Evolutionary conservation across 2,888 invertebrate species (phyloP).

Genomic region (Chesias legatella): DNA sequence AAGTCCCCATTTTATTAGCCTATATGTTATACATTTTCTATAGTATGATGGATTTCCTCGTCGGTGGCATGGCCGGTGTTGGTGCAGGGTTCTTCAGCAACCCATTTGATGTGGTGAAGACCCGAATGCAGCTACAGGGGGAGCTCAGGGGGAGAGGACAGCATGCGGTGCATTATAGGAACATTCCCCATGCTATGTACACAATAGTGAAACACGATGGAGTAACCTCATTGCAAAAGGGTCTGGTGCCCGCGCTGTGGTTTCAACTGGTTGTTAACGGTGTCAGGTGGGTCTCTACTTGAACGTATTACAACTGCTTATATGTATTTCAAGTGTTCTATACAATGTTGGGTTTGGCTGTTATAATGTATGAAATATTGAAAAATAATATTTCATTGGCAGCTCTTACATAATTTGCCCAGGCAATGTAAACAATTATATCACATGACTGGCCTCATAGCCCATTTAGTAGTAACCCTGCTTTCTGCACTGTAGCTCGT

Average conservation of each 20-base stretch:
- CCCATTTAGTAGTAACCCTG: no score
- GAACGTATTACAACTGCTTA: no score
- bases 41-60: constrained; percentile 84
- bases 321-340: no score
- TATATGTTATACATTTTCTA: not conserved
- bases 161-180: constrained; percentile 82
- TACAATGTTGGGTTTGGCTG: no score
- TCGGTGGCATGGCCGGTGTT: constrained; percentile 87
- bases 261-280: constrained; percentile 87
- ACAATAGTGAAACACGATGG: constrained; percentile 89
- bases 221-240: constrained; percentile 85
- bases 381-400: no score
- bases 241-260: constrained; percentile 89
- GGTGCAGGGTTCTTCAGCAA: constrained; percentile 92
- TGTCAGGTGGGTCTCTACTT: constrained; percentile 61
- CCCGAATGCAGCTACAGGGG: constrained; percentile 93
- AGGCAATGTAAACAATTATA: no score
- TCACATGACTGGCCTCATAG: no score
- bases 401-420: no score
- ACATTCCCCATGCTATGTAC: constrained; percentile 90
- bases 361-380: no score
- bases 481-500: no score
- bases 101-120: constrained; percentile 94
- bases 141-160: constrained; percentile 85
- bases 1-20: no score